These are phyloP conservation scores for Selene dorsalis DNA, from an alignment of 2,797 vertebrate genomes.

Conservation along the genomic window DNA sequence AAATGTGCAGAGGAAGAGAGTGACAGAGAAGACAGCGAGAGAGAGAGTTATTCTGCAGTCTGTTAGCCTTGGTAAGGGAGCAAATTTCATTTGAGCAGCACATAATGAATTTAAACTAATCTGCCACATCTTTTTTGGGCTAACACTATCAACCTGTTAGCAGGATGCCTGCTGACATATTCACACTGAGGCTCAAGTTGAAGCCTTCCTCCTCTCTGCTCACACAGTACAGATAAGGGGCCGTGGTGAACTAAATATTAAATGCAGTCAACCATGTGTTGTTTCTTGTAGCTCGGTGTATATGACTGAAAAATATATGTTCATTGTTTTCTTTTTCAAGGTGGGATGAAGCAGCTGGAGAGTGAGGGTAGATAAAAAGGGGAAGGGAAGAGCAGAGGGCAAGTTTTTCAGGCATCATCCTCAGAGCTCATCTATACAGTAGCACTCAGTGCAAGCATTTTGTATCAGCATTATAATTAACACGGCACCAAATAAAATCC, in stretches of 20 bases:
- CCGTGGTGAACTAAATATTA: slow-evolving; percentile 17
- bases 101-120: slow-evolving; percentile 50
- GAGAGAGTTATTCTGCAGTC: slow-evolving; percentile 6
- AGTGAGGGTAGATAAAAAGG: neutral
- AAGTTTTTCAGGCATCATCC: slow-evolving; percentile 18
- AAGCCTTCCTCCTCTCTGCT: slow-evolving; percentile 6
- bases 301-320: slow-evolving; percentile 38
- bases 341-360: slow-evolving; percentile 25
- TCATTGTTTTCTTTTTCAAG: slow-evolving; percentile 44
- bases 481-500: neutral
- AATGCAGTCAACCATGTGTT: slow-evolving; percentile 9
- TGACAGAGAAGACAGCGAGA: neutral
- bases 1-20: slow-evolving; percentile 15
- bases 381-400: neutral
- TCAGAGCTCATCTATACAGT: slow-evolving; percentile 6
- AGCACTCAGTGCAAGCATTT: neutral
- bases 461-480: neutral
- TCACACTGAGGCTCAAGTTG: slow-evolving; percentile 16
- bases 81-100: slow-evolving; percentile 40
- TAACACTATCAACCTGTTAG: slow-evolving; percentile 52
- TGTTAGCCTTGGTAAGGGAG: slow-evolving; percentile 28
- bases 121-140: slow-evolving; percentile 38
- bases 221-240: neutral
- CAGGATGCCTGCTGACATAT: slow-evolving; percentile 30
- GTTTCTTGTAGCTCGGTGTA: too few species aligned